Evolutionary conservation across 2,888 invertebrate genomes (phyloP).

Genomic region (Troglohyphantes excavatus): DNA sequence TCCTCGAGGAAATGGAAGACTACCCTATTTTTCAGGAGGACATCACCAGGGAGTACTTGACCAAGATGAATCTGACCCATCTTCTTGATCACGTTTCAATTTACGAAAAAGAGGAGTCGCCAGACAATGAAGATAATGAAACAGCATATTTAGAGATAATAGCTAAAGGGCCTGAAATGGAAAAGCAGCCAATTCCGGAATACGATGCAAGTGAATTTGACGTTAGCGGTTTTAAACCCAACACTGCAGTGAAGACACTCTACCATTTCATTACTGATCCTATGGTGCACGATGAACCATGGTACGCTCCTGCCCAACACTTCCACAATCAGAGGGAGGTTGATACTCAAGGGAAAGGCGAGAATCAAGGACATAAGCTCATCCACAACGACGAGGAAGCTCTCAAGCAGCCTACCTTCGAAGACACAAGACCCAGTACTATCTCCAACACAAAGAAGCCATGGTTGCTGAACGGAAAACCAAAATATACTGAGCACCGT

Average conservation of each 20-base stretch:
- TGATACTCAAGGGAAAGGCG: background rate
- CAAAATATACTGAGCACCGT: background rate
- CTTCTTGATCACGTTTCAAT: background rate
- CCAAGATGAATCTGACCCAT: constrained; percentile 65
- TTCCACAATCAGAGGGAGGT: background rate
- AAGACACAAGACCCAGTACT: background rate
- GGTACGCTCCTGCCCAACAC: background rate
- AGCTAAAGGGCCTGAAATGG: background rate
- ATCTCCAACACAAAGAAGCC: background rate
- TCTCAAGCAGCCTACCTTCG: no score
- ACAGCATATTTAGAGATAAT: background rate
- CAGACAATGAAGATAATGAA: background rate
- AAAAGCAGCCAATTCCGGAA: background rate
- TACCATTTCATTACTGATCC: background rate
- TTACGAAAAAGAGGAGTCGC: background rate
- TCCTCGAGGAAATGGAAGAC: constrained; percentile 62
- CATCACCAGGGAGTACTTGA: constrained; percentile 58
- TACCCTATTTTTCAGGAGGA: constrained; percentile 59
- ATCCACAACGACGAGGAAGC: no score
- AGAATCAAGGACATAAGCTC: background rate
- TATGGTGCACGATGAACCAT: background rate
- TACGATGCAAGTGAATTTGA: background rate
- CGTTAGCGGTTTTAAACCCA: background rate
- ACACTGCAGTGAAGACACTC: background rate
- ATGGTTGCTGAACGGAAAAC: background rate